phyloP scores from a whole-genome alignment of 2,888 invertebrate species.

The Marasmarcha lunaedactyla region DNA sequence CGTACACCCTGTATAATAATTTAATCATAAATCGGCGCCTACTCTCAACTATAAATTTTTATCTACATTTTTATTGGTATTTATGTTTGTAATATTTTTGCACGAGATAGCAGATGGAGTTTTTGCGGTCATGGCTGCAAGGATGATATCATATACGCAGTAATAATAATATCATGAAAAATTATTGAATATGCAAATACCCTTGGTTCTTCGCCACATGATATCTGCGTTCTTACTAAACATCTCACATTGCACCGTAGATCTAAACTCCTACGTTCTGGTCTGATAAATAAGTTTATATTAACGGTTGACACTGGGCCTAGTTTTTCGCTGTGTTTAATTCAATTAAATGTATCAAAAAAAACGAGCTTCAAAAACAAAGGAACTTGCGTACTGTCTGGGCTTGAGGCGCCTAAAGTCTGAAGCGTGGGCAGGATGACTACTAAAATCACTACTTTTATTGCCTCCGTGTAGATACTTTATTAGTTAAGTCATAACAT shows the following conservation, averaged over 20 bases:
- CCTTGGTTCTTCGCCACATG: conserved; percentile 30
- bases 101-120: no score
- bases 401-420: conserved; percentile 47
- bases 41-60: no score
- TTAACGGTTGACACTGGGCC: conserved; percentile 1
- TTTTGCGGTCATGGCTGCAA: not conserved
- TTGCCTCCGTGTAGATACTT: conserved; percentile 47
- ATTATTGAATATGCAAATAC: conserved; percentile 11
- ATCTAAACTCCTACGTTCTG: conserved; percentile 29
- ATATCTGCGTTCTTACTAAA: conserved; percentile 21
- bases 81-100: no score
- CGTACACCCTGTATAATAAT: no score
- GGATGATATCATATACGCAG: conserved; percentile 1
- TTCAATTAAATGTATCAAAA: not conserved
- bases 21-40: no score
- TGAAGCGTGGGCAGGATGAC: conserved; percentile 52
- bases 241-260: conserved; percentile 32
- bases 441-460: conserved; percentile 48
- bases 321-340: not conserved
- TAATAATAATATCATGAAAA: conserved; percentile 2
- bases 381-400: no score
- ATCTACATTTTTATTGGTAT: no score
- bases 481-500: conserved; percentile 32
- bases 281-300: conserved; percentile 27
- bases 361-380: no score